phyloP scores from a whole-genome alignment of 2,113 vertebrate genomes.

The Nyctibius bracteatus region DNA sequence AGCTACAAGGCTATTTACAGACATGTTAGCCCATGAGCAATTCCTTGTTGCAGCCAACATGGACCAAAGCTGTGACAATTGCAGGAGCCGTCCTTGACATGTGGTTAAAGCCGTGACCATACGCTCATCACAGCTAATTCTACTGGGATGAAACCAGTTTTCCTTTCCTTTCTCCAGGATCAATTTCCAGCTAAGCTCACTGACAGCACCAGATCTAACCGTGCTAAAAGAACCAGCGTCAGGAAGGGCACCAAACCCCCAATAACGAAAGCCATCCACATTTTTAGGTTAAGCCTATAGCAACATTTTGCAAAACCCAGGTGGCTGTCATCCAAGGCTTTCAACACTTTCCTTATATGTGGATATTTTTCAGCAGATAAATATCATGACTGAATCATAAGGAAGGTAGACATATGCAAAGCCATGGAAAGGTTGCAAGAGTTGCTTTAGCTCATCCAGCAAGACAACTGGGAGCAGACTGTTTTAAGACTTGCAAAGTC shows the following conservation, averaged over 20 bases:
- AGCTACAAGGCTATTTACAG: neutral
- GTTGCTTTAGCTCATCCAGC: neutral
- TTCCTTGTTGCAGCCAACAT: neutral
- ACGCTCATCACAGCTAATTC: neutral
- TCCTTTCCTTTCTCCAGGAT: neutral
- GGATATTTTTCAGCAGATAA: neutral
- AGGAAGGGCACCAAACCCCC: neutral
- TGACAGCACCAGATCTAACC: neutral
- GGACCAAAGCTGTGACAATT: neutral
- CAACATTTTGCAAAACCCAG: neutral
- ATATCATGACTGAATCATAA: neutral
- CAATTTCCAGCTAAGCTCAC: neutral
- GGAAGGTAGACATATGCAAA: neutral
- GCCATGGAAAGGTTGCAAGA: neutral
- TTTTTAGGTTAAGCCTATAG: neutral
- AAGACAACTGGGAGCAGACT: neutral
- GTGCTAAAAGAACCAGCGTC: neutral
- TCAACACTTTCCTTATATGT: neutral
- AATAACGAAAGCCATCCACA: neutral
- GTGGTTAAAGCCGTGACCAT: rapidly evolving
- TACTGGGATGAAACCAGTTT: neutral
- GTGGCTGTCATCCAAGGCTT: neutral
- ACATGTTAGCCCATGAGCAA: neutral
- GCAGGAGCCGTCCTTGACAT: neutral
- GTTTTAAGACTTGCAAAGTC: neutral